Evolutionary conservation across 2,888 invertebrate genomes (phyloP), one percentile per base, ranked within the genome.

Genomic region (Zhengitettix transpicula): DNA sequence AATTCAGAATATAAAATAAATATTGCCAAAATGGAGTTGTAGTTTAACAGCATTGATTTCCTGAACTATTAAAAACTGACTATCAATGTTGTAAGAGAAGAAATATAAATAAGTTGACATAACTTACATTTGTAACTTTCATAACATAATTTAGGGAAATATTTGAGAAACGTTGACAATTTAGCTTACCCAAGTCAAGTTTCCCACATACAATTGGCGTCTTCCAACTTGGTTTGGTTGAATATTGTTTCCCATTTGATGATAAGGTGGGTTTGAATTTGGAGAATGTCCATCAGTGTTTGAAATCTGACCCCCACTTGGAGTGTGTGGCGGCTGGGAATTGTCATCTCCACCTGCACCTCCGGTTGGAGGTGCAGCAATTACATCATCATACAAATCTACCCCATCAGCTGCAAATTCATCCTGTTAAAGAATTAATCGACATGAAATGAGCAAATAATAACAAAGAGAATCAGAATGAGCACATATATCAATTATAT

Each of bases 371-470:
- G 89, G 84, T 47, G 91, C 84, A 58, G 93, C 86, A 68, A 95
- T 89, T 66, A 95, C 95, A 76, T 95, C 95, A 76, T 96, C 94
- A 73, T 96, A 96, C 60, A 96, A 80, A 78, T 96, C 95, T 64
- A 91, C 92, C 69, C 89, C 89, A 67, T 91, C 89, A 63, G 86
- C 88, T 66, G 85, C 84, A 71, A 88, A 89, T 69, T 89, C 87
- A 71, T 87, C 87, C 85, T 87, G 73, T 65, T 65, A 72, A 70
- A 40, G 41, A 55, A 47, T 12, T 28, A 28, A 28, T 28, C 2
- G 7, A 28, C 28, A 28, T 28, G 28, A 28, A 28, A 28, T 2
- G 28, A 28, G 7, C 28, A 5, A 28, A 28, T 28, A 28, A 28
- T 28, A 28, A 28, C 28, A 28, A n/a, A n/a, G 28, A 28, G 7